Base-by-base conservation (phyloP, 2,888 invertebrate species). In the Drosophila limbata region DNA sequence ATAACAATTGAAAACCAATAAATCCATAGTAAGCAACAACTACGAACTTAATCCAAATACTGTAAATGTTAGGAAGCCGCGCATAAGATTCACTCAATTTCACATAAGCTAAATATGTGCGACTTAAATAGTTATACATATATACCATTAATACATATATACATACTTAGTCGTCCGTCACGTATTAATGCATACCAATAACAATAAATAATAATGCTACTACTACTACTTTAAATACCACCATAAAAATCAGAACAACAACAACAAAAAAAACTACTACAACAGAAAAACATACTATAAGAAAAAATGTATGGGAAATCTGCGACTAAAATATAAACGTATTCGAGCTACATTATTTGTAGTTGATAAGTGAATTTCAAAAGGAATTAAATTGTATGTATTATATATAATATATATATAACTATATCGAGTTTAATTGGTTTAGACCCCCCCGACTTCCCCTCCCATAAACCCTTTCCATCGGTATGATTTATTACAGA, bases 151-250 rank as follows among this genome's bases (percentile, higher is more conserved):
- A 44, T 45, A 57, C 8, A 56, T 47, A 19, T 21, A 52, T 39
- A 39, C 40, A 52, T 61, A 42, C 15, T 57, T 52, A 65, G 78
- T 77, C 68, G 78, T 73, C 37, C 78, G 51, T 62, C 63, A 75
- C 66, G 77, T 79, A 88, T 75, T 80, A 82, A 69, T 72, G 55
- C 84, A 79, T 75, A 79, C 84, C 88, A 84, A 81, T 79, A 73
- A 77, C 79, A 79, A 67, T 55, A 88, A 78, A 28, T 45, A 56
- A 25, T 56, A 56, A 15, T 25, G 37, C 35, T 45, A 63, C 69
- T 56, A 86, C 75, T 74, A 82, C 51, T 77, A 78, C 52, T 79
- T 65, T 65, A 77, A 78, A 79, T 61, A 62, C 68, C 63, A 75
- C 51, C 37, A 68, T 42, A 44, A 45, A 21, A 55, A 56, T 31